phyloP scores from a whole-genome alignment of 2,888 invertebrate species.

The Thymelicus lineola region DNA sequence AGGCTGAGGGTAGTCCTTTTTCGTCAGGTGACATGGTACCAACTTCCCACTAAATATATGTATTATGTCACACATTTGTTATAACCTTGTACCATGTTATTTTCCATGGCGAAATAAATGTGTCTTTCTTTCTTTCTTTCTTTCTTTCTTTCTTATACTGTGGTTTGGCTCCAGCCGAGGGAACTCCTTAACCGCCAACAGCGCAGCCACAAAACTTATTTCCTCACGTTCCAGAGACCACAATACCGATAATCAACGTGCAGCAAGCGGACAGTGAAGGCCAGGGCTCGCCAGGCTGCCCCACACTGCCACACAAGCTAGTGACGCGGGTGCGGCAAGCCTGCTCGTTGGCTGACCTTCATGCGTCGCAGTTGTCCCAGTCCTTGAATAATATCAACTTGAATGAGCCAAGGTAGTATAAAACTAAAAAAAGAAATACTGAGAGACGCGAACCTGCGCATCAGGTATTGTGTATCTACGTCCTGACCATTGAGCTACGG shows the following conservation, averaged over 20 bases:
- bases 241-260: constrained; percentile 17
- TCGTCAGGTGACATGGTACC: too few relatives aligned
- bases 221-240: background rate
- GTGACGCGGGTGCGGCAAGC: constrained; percentile 68
- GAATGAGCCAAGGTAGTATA: constrained; percentile 41
- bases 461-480: too few relatives aligned
- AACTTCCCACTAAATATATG: too few relatives aligned
- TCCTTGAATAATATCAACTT: constrained; percentile 63
- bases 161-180: background rate
- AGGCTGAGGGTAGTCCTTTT: too few relatives aligned
- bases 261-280: background rate
- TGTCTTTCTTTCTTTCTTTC: too few relatives aligned
- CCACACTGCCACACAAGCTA: constrained; percentile 61
- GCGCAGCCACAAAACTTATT: background rate
- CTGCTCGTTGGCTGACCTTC: constrained; percentile 69
- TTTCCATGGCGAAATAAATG: too few relatives aligned
- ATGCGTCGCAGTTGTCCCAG: constrained; percentile 53
- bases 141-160: too few relatives aligned
- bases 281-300: background rate
- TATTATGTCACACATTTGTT: too few relatives aligned
- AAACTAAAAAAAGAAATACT: too few relatives aligned
- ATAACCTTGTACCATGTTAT: too few relatives aligned
- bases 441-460: too few relatives aligned
- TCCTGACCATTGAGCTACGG: too few relatives aligned
- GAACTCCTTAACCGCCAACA: background rate